Evolutionary conservation across 2,888 invertebrate genomes (phyloP).

Genomic region (Pinctada fucata): DNA sequence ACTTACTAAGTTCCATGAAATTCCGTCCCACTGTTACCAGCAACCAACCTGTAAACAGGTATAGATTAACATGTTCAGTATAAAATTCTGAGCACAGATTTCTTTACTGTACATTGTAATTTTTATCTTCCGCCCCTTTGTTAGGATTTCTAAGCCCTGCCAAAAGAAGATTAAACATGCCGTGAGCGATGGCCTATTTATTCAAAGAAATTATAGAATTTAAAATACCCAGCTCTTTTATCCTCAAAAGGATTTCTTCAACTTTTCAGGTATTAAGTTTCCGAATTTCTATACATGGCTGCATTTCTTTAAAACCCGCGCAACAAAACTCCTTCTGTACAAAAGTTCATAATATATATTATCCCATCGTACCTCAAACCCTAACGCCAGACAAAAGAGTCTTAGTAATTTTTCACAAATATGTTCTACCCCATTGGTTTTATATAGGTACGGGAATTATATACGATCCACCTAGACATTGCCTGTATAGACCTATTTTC

Average conservation of each 20-base stretch:
- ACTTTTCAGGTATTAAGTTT: constrained; percentile 2
- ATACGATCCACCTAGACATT: not conserved
- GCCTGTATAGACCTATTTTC: not conserved
- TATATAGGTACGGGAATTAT: not conserved
- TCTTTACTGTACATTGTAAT: not conserved
- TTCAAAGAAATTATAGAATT: not conserved
- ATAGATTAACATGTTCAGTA: not conserved
- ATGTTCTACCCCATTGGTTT: not conserved
- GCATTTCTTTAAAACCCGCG: not conserved
- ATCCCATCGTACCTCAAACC: not conserved
- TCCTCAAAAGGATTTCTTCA: not conserved
- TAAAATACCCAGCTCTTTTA: not conserved
- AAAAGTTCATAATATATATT: not conserved
- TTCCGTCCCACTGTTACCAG: too few species aligned
- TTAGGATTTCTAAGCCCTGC: not conserved
- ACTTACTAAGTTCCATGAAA: too few species aligned
- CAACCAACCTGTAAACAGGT: too few species aligned
- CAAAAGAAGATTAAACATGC: not conserved
- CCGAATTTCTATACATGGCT: constrained; percentile 1
- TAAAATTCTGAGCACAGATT: not conserved
- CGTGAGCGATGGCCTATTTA: not conserved
- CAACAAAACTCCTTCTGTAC: not conserved
- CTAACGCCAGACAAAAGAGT: not conserved
- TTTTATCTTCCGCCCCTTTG: not conserved
- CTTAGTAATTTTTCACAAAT: not conserved